A percentile compares a stretch with the other conserved stretches of the same genome.
These are phyloP conservation scores for Brachionus asplanchnoidis DNA, from an alignment of 1,140 invertebrate genomes.

Conservation along the genomic window DNA sequence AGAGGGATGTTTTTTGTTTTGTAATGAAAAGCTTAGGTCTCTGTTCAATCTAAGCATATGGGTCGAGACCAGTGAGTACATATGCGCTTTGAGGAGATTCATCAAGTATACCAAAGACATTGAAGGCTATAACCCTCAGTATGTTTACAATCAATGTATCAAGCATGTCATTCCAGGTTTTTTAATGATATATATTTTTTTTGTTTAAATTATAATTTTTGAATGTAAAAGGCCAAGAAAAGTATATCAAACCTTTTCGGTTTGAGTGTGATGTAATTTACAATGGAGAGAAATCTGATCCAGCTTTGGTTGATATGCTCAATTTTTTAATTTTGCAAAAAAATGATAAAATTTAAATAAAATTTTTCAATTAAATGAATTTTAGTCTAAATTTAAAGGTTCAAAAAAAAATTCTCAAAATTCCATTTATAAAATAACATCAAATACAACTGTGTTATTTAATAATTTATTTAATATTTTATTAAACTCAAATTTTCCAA, in stretches of 20 bases:
- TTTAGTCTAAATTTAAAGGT: too few species aligned
- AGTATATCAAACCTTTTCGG: constrained; percentile 22
- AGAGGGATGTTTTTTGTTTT: constrained; percentile 25
- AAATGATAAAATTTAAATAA: neutral
- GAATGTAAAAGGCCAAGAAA: neutral
- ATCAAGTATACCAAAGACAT: constrained; percentile 31
- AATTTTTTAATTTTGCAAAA: neutral
- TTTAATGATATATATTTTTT: neutral
- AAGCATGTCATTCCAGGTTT: constrained; percentile 32
- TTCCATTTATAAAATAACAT: too few species aligned
- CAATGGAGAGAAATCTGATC: constrained; percentile 7
- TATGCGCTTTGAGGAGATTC: constrained; percentile 19
- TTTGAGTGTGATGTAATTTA: neutral
- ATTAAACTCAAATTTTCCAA: too few species aligned
- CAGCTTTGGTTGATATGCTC: neutral
- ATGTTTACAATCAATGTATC: constrained; percentile 27
- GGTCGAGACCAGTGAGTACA: constrained; percentile 30
- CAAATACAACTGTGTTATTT: too few species aligned
- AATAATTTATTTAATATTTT: too few species aligned
- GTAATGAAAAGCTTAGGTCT: neutral
- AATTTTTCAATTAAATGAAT: neutral
- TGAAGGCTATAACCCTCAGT: neutral
- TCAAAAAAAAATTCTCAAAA: too few species aligned
- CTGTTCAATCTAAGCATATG: neutral
- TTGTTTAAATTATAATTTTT: neutral